These are phyloP conservation scores for Mesocentrotus franciscanus DNA, from an alignment of 53 echinoderm and acorn worm genomes.

Conservation along the genomic window DNA sequence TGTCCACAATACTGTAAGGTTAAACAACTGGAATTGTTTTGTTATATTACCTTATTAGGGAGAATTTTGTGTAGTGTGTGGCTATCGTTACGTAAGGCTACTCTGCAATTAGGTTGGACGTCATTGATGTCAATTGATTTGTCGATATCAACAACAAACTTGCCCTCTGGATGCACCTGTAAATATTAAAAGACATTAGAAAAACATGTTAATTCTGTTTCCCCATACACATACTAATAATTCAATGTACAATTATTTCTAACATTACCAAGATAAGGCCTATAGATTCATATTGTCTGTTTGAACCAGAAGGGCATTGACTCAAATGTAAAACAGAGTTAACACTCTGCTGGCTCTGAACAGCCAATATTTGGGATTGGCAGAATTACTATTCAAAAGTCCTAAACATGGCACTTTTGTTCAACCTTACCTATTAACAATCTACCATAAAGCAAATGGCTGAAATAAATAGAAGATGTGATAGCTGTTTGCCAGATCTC, in stretches of 20 bases:
- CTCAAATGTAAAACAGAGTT: too few relatives aligned
- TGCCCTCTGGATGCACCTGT: slow-evolving; percentile 98
- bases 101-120: slow-evolving; percentile 96
- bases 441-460: too few relatives aligned
- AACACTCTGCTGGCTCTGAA: too few relatives aligned
- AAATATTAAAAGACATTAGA: background rate
- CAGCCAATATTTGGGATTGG: background rate
- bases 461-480: too few relatives aligned
- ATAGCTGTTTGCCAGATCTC: background rate
- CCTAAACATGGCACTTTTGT: background rate
- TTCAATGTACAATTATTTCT: background rate
- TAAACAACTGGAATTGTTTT: background rate
- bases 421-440: too few relatives aligned
- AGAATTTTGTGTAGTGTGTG: slow-evolving; percentile 99
- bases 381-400: background rate
- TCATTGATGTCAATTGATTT: slow-evolving; percentile 96
- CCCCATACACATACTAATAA: background rate
- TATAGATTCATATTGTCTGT: background rate
- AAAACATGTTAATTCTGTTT: background rate
- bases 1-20: too few relatives aligned
- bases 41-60: slow-evolving; percentile 87
- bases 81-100: slow-evolving; percentile 96
- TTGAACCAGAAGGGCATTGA: too few relatives aligned
- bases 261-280: background rate
- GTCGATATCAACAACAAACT: slow-evolving; percentile 99